These are phyloP conservation scores for Griposia aprilina DNA, from an alignment of 2,888 invertebrate genomes.

Conservation along the genomic window DNA sequence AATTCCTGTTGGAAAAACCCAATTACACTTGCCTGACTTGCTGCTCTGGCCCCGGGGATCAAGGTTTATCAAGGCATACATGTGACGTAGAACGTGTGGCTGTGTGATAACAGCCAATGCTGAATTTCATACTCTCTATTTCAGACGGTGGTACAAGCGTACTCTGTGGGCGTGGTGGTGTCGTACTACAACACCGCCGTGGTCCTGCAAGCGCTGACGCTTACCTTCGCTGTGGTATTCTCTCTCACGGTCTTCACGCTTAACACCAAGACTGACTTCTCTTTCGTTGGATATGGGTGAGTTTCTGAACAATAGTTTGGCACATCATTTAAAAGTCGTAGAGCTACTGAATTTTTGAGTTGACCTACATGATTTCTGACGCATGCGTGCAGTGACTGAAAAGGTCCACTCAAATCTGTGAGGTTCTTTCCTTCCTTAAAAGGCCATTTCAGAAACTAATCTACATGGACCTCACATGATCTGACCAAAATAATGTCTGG, in stretches of 20 bases:
- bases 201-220: conserved; percentile 94
- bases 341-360: neutral
- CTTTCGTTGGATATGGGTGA: conserved; percentile 94
- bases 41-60: neutral
- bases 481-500: neutral
- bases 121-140: conserved; percentile 55
- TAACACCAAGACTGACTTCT: conserved; percentile 96
- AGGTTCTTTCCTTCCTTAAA: neutral
- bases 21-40: neutral
- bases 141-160: conserved; percentile 95
- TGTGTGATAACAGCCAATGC: neutral
- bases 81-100: neutral
- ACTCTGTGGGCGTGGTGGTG: conserved; percentile 94
- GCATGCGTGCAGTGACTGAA: neutral
- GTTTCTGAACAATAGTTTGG: conserved; percentile 65
- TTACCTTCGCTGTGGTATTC: conserved; percentile 94
- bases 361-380: neutral
- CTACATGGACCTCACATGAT: neutral
- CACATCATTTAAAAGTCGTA: neutral
- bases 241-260: conserved; percentile 95
- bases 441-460: neutral
- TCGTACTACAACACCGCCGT: conserved; percentile 94
- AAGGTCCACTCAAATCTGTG: neutral
- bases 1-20: neutral
- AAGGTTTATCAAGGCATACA: neutral